These are phyloP conservation scores for Camelus dromedarius DNA, from an alignment of 2,113 vertebrate genomes.

Conservation along the genomic window DNA sequence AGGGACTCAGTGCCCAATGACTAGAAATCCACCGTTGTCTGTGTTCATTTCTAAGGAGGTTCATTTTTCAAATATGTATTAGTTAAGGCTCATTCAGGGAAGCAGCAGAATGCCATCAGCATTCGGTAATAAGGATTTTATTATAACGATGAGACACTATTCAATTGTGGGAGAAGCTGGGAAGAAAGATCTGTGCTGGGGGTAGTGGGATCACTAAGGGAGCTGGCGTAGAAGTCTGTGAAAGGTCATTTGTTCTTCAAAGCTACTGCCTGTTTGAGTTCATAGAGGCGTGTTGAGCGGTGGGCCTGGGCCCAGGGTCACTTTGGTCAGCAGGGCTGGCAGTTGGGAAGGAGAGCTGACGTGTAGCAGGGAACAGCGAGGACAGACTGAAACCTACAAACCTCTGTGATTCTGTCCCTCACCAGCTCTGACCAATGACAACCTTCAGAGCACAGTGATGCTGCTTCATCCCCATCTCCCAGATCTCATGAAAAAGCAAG, in stretches of 20 bases:
- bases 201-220: neutral
- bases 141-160: neutral
- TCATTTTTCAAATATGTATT: neutral
- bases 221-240: neutral
- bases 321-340: neutral
- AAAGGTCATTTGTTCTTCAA: neutral
- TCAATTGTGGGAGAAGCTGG: neutral
- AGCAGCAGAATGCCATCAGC: neutral
- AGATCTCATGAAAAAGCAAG: neutral
- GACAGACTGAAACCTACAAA: neutral
- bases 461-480: neutral
- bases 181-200: neutral
- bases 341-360: neutral
- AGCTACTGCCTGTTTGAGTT: neutral
- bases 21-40: neutral
- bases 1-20: neutral
- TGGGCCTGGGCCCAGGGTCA: neutral
- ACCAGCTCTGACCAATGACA: neutral
- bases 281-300: neutral
- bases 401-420: neutral
- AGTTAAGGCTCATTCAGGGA: neutral
- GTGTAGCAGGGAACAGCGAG: neutral
- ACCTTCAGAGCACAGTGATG: neutral
- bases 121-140: neutral
- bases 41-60: neutral